These are phyloP conservation scores for Coregonus sp. DNA, from an alignment of 2,797 vertebrate species.

Conservation along the genomic window DNA sequence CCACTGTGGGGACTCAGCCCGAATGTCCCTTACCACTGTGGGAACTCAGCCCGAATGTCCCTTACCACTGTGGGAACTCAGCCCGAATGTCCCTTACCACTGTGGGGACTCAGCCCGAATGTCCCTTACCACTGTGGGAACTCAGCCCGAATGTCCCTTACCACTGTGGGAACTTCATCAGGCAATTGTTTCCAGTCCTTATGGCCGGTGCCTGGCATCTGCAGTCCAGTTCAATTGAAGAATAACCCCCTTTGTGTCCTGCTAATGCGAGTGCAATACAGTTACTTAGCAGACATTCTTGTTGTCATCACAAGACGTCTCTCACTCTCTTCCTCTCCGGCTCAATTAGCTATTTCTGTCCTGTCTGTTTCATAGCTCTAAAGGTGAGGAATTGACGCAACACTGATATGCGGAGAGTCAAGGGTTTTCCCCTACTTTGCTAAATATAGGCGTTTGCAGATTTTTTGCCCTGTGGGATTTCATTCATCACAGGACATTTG, in stretches of 20 bases:
- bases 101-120: slow-evolving; percentile 4
- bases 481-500: neutral
- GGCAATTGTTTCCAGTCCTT: slow-evolving; percentile 60
- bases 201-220: slow-evolving; percentile 51
- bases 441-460: neutral
- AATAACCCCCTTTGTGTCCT: slow-evolving; percentile 60
- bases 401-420: neutral
- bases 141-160: slow-evolving; percentile 26
- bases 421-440: neutral
- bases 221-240: slow-evolving; percentile 57
- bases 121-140: slow-evolving; percentile 32
- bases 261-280: slow-evolving; percentile 62
- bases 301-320: slow-evolving; percentile 65
- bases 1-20: slow-evolving; percentile 61
- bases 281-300: slow-evolving; percentile 67
- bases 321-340: slow-evolving; percentile 29
- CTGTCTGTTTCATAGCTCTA: slow-evolving; percentile 5
- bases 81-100: slow-evolving; percentile 33
- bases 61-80: slow-evolving; percentile 25
- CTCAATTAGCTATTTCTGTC: slow-evolving; percentile 16
- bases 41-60: slow-evolving; percentile 38
- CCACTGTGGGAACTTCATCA: slow-evolving; percentile 55
- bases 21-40: slow-evolving; percentile 50
- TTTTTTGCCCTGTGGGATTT: slow-evolving; percentile 3
- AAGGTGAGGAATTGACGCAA: slow-evolving; percentile 22